Evolutionary conservation across 2,113 vertebrate genomes (phyloP).

Genomic region (Hippocampus barbouri): DNA sequence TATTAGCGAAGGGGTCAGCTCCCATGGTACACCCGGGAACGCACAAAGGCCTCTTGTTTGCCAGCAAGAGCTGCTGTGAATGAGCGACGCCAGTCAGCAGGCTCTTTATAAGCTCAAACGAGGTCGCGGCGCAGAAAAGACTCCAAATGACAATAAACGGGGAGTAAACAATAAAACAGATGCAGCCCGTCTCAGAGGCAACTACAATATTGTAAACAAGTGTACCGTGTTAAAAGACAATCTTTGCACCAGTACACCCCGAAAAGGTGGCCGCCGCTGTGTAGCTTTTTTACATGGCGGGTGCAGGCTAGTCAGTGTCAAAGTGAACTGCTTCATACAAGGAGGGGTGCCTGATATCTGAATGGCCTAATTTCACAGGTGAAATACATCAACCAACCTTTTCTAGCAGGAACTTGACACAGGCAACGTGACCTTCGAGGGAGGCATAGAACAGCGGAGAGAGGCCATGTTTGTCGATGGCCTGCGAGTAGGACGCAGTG

Average conservation of each 20-base stretch:
- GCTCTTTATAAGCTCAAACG: slow-evolving; percentile 20
- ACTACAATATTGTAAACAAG: too few relatives aligned
- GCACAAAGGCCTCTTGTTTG: slow-evolving; percentile 25
- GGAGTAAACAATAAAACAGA: not conserved
- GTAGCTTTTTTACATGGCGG: too few relatives aligned
- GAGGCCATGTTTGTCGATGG: slow-evolving; percentile 87
- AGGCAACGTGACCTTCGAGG: slow-evolving; percentile 83
- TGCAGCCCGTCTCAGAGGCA: too few relatives aligned
- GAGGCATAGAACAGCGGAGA: slow-evolving; percentile 89
- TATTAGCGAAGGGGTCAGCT: slow-evolving; percentile 29
- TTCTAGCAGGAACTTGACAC: slow-evolving; percentile 91
- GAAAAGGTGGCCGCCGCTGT: too few relatives aligned
- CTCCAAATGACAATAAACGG: not conserved
- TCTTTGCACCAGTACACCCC: too few relatives aligned
- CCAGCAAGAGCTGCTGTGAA: slow-evolving; percentile 17
- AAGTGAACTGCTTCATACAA: too few relatives aligned
- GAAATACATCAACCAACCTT: slow-evolving; percentile 76
- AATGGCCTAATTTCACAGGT: too few relatives aligned
- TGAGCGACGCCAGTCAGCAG: slow-evolving; percentile 23
- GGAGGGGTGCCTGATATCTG: not conserved
- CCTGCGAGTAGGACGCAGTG: slow-evolving; percentile 64
- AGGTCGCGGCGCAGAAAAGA: not conserved
- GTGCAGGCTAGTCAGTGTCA: too few relatives aligned
- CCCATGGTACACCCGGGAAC: slow-evolving; percentile 28
- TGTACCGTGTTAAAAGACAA: too few relatives aligned